These are phyloP conservation scores for Aleiodes leptofemur DNA, from an alignment of 2,888 invertebrate genomes.

Conservation along the genomic window DNA sequence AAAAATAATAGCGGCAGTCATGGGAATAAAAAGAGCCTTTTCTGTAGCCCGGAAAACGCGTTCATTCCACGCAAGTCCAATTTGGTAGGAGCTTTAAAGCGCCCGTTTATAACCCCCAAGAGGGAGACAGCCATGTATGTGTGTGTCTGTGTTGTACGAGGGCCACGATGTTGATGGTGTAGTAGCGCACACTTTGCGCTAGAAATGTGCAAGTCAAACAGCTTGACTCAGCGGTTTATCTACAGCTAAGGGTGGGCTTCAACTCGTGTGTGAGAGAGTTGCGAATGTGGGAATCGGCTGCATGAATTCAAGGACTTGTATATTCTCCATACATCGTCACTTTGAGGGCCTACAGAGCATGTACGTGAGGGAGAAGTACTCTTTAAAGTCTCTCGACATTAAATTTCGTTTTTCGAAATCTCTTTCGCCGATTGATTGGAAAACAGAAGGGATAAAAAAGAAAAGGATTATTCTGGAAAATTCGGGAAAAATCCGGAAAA, in stretches of 20 bases:
- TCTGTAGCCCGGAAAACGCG: conserved; percentile 52
- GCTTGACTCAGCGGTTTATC: conserved; percentile 72
- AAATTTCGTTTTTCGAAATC: conserved; percentile 5
- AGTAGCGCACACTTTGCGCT: conserved; percentile 63
- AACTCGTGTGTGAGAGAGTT: conserved; percentile 36
- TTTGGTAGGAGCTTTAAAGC: conserved; percentile 69
- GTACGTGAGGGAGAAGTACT: neutral
- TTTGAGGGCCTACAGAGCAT: neutral
- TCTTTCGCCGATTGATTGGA: too few relatives aligned
- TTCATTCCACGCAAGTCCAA: conserved; percentile 68
- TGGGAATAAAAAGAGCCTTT: conserved; percentile 6
- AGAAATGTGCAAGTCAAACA: conserved; percentile 74
- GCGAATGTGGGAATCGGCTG: conserved; percentile 50
- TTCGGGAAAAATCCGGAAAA: too few relatives aligned
- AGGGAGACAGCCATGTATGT: conserved; percentile 40
- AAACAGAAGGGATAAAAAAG: too few relatives aligned
- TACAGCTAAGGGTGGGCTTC: conserved; percentile 55
- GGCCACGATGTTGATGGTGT: conserved; percentile 43
- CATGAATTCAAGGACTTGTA: conserved; percentile 57
- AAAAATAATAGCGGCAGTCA: too few relatives aligned
- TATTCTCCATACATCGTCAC: neutral
- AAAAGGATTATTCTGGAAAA: too few relatives aligned
- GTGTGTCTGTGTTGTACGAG: conserved; percentile 36
- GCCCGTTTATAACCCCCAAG: conserved; percentile 66
- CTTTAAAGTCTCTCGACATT: conserved; percentile 7